Percentiles rank a stretch among this genome's conserved stretches.
Conservation (phyloP, 2,797 vertebrate genomes). For the Danio tinwini region DNA sequence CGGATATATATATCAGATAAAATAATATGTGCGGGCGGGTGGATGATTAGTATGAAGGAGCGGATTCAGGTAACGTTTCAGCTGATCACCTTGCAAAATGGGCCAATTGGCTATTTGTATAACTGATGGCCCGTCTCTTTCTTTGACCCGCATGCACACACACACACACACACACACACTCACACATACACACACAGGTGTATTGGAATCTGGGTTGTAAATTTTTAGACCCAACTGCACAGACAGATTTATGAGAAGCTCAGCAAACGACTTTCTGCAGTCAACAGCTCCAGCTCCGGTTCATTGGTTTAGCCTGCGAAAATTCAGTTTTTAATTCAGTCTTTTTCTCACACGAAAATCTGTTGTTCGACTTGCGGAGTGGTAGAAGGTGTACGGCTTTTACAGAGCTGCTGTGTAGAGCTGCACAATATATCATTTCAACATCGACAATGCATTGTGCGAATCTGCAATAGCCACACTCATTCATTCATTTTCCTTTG, state of each 20-base stretch:
- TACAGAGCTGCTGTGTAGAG: not conserved
- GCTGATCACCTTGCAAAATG: not conserved
- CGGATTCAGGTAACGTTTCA: too few relatives aligned
- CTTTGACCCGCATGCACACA: not conserved
- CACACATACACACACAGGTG: not conserved
- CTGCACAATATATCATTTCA: too few relatives aligned
- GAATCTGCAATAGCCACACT: too few relatives aligned
- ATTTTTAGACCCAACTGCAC: not conserved
- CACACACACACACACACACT: not conserved
- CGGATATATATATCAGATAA: too few relatives aligned
- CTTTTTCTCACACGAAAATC: not conserved
- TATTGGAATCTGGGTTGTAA: constrained; percentile 16
- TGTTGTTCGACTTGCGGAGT: not conserved
- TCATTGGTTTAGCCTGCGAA: not conserved
- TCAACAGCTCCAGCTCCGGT: not conserved
- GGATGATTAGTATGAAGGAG: too few relatives aligned
- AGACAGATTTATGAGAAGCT: constrained; percentile 1
- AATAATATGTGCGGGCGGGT: too few relatives aligned
- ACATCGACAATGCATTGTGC: too few relatives aligned
- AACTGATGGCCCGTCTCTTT: not conserved
- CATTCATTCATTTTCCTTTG: too few relatives aligned
- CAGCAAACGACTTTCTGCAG: not conserved
- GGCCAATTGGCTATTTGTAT: not conserved
- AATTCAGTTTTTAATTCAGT: not conserved
- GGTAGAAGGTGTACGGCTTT: not conserved